Conservation (phyloP, 2,888 invertebrate species). For the Sturmia bella region DNA sequence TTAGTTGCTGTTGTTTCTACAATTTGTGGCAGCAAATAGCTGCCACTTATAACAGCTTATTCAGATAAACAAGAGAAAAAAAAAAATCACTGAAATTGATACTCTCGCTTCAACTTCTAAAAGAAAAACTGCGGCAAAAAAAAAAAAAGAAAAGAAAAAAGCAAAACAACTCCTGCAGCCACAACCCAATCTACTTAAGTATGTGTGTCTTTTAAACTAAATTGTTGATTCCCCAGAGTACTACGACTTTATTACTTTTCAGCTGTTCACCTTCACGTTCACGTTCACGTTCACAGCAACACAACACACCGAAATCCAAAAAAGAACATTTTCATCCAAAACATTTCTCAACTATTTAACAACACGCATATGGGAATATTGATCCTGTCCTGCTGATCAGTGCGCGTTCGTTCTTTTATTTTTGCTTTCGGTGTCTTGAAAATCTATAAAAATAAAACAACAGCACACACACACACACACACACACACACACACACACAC, state of each 20-base stretch:
- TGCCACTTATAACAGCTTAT: slow-evolving; percentile 71
- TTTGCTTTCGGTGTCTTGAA: slow-evolving; percentile 26
- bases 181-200: slow-evolving; percentile 36
- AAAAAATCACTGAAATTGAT: slow-evolving; percentile 39
- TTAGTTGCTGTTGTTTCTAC: slow-evolving; percentile 55
- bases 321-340: slow-evolving; percentile 56
- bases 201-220: slow-evolving; percentile 29
- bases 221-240: slow-evolving; percentile 59
- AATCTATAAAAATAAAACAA: slow-evolving; percentile 40
- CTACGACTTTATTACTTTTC: slow-evolving; percentile 52
- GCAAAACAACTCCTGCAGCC: slow-evolving; percentile 32
- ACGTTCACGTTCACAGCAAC: slow-evolving; percentile 10
- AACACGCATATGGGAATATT: slow-evolving; percentile 64
- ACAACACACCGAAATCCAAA: slow-evolving; percentile 9
- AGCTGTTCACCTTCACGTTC: slow-evolving; percentile 4
- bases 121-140: slow-evolving; percentile 36
- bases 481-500: background rate
- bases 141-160: slow-evolving; percentile 19
- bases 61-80: slow-evolving; percentile 53
- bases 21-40: slow-evolving; percentile 68
- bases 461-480: background rate
- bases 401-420: slow-evolving; percentile 21
- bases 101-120: slow-evolving; percentile 41
- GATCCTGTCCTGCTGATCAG: slow-evolving; percentile 58
- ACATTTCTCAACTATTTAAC: slow-evolving; percentile 60